Base-by-base conservation (phyloP, 2,888 invertebrate species). In the Frankliniella intonsa region DNA sequence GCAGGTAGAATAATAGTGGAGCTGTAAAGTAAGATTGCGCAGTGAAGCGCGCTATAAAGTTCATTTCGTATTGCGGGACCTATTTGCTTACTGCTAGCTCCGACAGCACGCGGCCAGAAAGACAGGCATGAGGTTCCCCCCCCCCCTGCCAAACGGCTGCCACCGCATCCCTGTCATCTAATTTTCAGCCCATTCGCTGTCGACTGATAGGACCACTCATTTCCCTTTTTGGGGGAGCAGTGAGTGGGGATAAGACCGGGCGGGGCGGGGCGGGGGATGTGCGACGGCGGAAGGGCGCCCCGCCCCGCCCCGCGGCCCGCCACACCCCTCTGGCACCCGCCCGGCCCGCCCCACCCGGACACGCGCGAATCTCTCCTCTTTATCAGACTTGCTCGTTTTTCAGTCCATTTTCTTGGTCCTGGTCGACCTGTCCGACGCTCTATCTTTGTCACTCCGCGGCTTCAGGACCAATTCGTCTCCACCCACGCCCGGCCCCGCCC, bases 371-470 rank as follows among this genome's bases (percentile, higher is more conserved):
- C 62, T 62, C 62, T 62, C 62, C 12, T 62, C 62, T 62, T 76
- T 76, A 76, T 76, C 69, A 76, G 69, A 22, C 25, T 22, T n/a
- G 69, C 69, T 22, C 69, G 69, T 76, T 76, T 76, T 76, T 76
- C 69, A 76, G 69, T 76, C 69, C 69, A 76, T 76, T 76, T 76
- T 76, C 69, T 76, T 76, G 69, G 69, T 76, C 69, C n/a, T 76
- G 69, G 69, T 62, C 62, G 62, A 62, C 62, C 69, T 22, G 69
- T 76, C 69, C 69, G 69, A 25, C 69, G 25, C 69, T 76, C 69
- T 25, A 25, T 76, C 69, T 25, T 76, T 76, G 69, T 76, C 69
- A 76, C 69, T 76, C 69, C 22, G 69, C 69, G 69, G 69, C 69
- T 76, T 25, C 25, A 22, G 69, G 25, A 76, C 69, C 69, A 76